phyloP scores from a whole-genome alignment of 2,888 invertebrate species.

The Venustoraphidia nigricollis region DNA sequence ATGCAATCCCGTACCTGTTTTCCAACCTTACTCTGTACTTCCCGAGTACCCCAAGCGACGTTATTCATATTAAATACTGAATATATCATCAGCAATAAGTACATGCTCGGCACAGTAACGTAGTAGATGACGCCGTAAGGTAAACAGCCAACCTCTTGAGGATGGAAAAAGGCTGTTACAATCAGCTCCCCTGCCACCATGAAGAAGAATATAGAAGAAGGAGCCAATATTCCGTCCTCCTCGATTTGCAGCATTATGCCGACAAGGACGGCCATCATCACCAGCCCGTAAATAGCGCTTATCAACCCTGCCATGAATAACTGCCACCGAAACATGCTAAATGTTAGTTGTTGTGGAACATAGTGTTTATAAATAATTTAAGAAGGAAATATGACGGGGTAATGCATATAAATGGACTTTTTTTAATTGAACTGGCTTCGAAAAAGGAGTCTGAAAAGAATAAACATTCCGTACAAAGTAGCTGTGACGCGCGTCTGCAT shows the following conservation, averaged over 20 bases:
- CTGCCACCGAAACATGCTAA: conserved; percentile 26
- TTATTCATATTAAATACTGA: conserved; percentile 87
- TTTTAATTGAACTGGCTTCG: too few species aligned
- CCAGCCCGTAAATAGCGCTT: conserved; percentile 61
- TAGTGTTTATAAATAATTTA: too few species aligned
- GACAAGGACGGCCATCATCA: conserved; percentile 78
- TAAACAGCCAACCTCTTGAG: conserved; percentile 62
- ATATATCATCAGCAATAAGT: conserved; percentile 80
- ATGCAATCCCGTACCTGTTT: neutral
- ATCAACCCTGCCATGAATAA: conserved; percentile 57
- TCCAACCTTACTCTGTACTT: conserved; percentile 28
- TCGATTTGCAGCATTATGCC: conserved; percentile 64
- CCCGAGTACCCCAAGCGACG: conserved; percentile 89
- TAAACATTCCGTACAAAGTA: too few species aligned
- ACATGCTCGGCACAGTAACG: conserved; percentile 89
- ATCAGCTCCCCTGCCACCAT: conserved; percentile 52
- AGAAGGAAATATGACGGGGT: too few species aligned
- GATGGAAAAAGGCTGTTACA: conserved; percentile 55
- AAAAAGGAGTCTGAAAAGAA: too few species aligned
- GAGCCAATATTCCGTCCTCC: conserved; percentile 65
- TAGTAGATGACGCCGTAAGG: conserved; percentile 66
- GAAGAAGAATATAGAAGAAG: conserved; percentile 73
- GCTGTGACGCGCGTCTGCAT: too few species aligned
- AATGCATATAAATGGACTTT: too few species aligned
- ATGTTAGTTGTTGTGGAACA: conserved; percentile 1